A percentile compares a stretch with the other conserved stretches of the same genome.
Evolutionary conservation across 2,797 vertebrate genomes (phyloP).

Genomic region (Mus caroli): DNA sequence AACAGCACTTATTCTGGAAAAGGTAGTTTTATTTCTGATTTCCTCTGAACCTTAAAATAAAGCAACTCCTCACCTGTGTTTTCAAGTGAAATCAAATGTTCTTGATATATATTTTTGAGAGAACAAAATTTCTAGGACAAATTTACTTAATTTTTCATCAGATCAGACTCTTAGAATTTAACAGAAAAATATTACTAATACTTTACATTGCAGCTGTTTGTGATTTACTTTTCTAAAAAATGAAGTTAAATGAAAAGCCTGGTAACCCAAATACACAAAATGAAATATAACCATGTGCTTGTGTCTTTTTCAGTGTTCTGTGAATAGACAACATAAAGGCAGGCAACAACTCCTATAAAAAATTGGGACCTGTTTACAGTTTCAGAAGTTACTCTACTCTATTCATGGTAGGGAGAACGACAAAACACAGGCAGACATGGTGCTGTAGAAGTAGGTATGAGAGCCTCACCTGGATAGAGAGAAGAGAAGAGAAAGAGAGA

Average conservation of each 20-base stretch:
- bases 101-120: background rate
- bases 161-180: background rate
- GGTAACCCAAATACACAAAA: constrained; percentile 16
- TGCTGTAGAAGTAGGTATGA: background rate
- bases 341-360: too few relatives aligned
- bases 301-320: background rate
- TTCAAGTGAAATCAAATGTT: constrained; percentile 35
- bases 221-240: constrained; percentile 1
- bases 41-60: background rate
- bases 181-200: constrained; percentile 33
- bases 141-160: background rate
- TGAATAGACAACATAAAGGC: too few relatives aligned
- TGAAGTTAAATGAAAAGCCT: constrained; percentile 35
- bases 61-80: background rate
- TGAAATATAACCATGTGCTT: background rate
- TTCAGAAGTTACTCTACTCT: background rate
- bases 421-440: background rate
- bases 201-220: background rate
- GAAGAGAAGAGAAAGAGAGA: too few relatives aligned
- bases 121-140: constrained; percentile 22
- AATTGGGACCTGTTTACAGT: background rate
- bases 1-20: background rate
- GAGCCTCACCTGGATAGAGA: too few relatives aligned
- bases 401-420: background rate
- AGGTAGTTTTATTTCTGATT: constrained; percentile 42